phyloP scores from a whole-genome alignment of 2,888 invertebrate species.

The Zhengitettix transpicula region DNA sequence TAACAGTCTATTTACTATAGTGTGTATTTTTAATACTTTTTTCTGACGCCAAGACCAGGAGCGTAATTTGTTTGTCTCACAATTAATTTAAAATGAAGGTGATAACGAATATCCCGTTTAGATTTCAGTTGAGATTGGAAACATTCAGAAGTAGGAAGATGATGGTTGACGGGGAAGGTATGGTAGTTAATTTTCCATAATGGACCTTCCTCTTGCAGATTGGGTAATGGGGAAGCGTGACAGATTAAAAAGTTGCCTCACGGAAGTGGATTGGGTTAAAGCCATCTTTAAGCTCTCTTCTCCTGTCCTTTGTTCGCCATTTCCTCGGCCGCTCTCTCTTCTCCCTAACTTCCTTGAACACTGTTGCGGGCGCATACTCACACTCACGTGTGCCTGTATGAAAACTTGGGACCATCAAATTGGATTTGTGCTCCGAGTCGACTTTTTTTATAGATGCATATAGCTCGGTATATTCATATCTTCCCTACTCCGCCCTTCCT shows the following conservation, averaged over 20 bases:
- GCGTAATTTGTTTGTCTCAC: too few relatives aligned
- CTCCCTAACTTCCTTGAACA: neutral
- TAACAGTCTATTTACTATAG: too few relatives aligned
- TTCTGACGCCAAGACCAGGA: too few relatives aligned
- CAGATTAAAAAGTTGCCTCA: neutral
- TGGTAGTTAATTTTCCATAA: neutral
- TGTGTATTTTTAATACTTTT: too few relatives aligned
- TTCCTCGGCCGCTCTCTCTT: neutral
- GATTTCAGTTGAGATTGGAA: too few relatives aligned
- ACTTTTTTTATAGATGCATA: neutral
- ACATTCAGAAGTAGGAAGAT: too few relatives aligned
- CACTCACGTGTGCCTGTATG: neutral
- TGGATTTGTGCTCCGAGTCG: neutral
- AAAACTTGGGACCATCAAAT: constrained; percentile 1
- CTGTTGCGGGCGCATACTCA: neutral
- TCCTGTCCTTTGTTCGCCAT: neutral
- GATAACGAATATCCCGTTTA: too few relatives aligned
- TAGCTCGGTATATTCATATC: neutral
- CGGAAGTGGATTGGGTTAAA: neutral
- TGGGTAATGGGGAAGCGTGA: neutral
- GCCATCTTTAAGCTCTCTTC: neutral
- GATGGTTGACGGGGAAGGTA: too few relatives aligned
- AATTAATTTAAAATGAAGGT: too few relatives aligned
- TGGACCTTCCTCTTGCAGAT: neutral
- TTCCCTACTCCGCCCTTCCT: neutral